Evolutionary conservation across 2,797 vertebrate species (phyloP), one percentile per base, ranked within the genome.

Genomic region (Chelonia mydas): DNA sequence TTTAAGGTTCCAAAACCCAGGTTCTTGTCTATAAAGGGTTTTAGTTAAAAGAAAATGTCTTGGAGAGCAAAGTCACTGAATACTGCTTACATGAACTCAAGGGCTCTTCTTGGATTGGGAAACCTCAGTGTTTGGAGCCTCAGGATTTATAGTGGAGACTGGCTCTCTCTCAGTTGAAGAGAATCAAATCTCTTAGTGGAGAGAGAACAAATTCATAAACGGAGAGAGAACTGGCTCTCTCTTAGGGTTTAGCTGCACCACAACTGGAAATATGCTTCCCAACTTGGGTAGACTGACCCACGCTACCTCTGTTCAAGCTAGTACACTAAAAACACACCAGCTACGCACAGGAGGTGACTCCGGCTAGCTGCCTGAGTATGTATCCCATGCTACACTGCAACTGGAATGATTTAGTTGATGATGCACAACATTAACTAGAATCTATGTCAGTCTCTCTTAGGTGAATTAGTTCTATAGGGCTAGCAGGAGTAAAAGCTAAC

Each of bases 381-480:
- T 61, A 61, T 31, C 54, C 9, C 21, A 25, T 25, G 21, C 54
- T 54, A 54, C 21, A 54, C 23, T 10, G n/a, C 84, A 82, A 47
- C 15, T 3, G 7, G 25, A 82, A 50, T 28, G 25, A 76, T 47
- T 27, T 37, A 23, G 68, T 76, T 76, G 41, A 76, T 90, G 27
- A 65, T 90, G 61, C 23, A 37, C 33, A 33, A 6, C 0, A 0
- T 28, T 84, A 86, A 37, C 7, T 28, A 76, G 6, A 1, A 49
- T 76, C 45, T 19, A 79, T 3, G 0, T 87, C 49, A 1, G 2
- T 41, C 5, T 47, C 15, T 80, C 45, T 53, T 11, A 27, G 2
- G 31, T 7, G 0, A 76, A 68, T 55, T 55, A 10, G 5, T 78
- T 88, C 90, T 72, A 51, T 49, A 86, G 81, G 25, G 84, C 83